Base-by-base conservation (phyloP, 2,888 invertebrate species). In the Phortica okadai region DNA sequence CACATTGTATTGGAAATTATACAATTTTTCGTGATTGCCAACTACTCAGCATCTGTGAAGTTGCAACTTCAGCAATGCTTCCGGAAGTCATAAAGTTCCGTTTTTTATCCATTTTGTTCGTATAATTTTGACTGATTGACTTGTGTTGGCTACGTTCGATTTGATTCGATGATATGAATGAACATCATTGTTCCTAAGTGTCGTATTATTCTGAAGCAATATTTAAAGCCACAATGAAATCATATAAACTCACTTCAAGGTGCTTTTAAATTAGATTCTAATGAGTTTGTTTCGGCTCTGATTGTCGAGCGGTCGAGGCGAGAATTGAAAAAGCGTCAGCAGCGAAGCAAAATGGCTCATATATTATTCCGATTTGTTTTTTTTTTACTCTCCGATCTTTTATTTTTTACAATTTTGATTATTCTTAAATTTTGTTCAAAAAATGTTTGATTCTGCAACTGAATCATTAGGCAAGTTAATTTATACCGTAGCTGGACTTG, bases 201-300 rank as follows among this genome's bases (percentile, higher is more conserved):
- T 2, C 50, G 6, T 14, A 6, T 50, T n/a, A 16, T 59, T 25
- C 16, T 59, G 2, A 4, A 59, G 59, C 11, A 16, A 59, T 8
- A 59, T 21, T 66, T 41, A 8, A 14, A 50, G 50, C 2, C 21
- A 44, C 45, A 69, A 69, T 21, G 21, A 50, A 69, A 11, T 16
- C 42, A 50, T 44, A 11, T 11, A 45, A 44, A 25, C 50, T 50
- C 50, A 14, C 59, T 62, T 81, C 86, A 86, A 86, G 86, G 86
- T 87, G 82, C 81, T 80, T 67, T 62, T 70, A 81, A 81, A 78
- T 79, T 50, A 79, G 75, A 78, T 76, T 78, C 75, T 77, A 81
- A 79, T 79, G 73, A 74, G 67, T 44, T 62, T 59, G 54, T 58
- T 42, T 44, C 62, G 45, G 44, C 72, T 42, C 16, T 50, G 41